Base-by-base conservation (phyloP, 2,888 invertebrate species). In the Charanyca ferruginea region DNA sequence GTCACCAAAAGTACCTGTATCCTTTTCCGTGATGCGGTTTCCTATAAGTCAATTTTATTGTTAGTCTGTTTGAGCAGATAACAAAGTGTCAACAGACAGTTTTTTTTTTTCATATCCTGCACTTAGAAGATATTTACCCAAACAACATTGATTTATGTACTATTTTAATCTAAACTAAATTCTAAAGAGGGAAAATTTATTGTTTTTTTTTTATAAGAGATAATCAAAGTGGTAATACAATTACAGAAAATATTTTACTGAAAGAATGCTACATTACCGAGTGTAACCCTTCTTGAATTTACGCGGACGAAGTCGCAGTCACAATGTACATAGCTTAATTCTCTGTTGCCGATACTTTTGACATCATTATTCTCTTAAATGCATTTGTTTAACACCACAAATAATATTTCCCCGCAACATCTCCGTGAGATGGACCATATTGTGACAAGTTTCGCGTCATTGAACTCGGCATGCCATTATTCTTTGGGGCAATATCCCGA, bases 1-100 rank as follows among this genome's bases (percentile, higher is more conserved):
- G 67, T 65, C 72, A 67, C 49, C 28, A n/a, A 45, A 60, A 44
- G 57, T 76, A 77, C 72, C 66, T 76, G 66, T 45, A 42, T 76
- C 72, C 76, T 71, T 51, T 66, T 61, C 32, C 60, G 57, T 49
- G 52, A 44, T 63, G 48, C 44, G 42, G 67, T 54, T 74, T 74
- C 59, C 48, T 70, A 60, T 38, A 55, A 28, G 53, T 47, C 35
- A 72, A 57, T 71, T 71, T 55, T 41, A 69, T 52, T 52, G 62
- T 54, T 32, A 41, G n/a, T 51, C 22, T 22, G 22, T 16, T 22
- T 38, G 16, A 23, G 32, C 32, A 32, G 32, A 32, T 32, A 32
- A 32, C 32, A 9, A 32, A 32, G n/a, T 25, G 7, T n/a, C 13
- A 32, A n/a, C 1, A 23, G n/a, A 45, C 8, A 51, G n/a, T 23